Conservation (phyloP, 1,140 invertebrate species). For the Caenorhabditis remanei region DNA sequence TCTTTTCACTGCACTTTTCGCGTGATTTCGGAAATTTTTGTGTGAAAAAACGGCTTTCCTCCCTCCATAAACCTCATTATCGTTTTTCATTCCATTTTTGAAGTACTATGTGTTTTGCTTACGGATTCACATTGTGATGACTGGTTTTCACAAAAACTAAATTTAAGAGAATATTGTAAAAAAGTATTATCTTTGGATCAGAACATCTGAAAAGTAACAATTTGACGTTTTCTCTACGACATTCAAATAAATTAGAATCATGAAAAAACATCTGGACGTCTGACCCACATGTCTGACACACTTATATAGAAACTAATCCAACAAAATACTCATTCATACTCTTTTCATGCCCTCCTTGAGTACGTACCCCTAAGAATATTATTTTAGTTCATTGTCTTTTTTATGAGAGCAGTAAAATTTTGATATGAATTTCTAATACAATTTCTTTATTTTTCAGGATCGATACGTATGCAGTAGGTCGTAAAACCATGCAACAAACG, state of each 20-base stretch:
- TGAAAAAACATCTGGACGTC: too few relatives aligned
- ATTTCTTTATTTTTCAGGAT: constrained; percentile 17
- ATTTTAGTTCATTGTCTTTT: neutral
- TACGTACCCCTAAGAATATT: too few relatives aligned
- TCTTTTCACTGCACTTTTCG: constrained; percentile 33
- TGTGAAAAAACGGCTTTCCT: neutral
- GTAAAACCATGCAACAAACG: constrained; percentile 24
- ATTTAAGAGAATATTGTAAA: too few relatives aligned
- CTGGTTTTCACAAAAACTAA: neutral
- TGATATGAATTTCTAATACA: neutral
- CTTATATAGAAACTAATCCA: too few relatives aligned
- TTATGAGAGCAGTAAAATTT: neutral
- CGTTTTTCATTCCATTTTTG: neutral
- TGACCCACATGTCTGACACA: too few relatives aligned
- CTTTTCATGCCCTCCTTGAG: too few relatives aligned
- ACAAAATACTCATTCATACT: too few relatives aligned
- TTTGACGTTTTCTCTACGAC: too few relatives aligned
- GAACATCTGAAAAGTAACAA: too few relatives aligned
- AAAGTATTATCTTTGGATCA: too few relatives aligned
- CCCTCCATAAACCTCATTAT: neutral
- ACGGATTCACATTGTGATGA: neutral
- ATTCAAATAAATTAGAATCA: too few relatives aligned
- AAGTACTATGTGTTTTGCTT: neutral
- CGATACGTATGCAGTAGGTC: constrained; percentile 40
- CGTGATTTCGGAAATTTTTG: constrained; percentile 51